phyloP scores from a whole-genome alignment of 2,113 vertebrate genomes.

The Pituophis catenifer region DNA sequence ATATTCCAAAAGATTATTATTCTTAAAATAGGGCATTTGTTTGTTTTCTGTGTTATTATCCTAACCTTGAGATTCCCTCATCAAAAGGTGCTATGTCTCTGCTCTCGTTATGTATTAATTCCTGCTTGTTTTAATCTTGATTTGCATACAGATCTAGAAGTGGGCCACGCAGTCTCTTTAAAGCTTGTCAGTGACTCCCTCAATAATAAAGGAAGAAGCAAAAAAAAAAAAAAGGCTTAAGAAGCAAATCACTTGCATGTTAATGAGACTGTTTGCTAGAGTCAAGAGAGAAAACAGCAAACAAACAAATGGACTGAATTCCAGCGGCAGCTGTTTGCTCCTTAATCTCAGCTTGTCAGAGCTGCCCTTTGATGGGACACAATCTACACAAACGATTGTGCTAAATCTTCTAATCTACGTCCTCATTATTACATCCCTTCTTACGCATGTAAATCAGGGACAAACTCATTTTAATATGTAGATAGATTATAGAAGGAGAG shows the following conservation, averaged over 20 bases:
- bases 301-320: conserved; percentile 72
- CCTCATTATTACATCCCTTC: conserved; percentile 83
- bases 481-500: conserved; percentile 79
- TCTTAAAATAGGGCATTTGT: background rate
- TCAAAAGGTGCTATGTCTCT: conserved; percentile 59
- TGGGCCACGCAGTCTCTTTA: conserved; percentile 65
- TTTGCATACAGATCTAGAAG: conserved; percentile 65
- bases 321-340: conserved; percentile 86
- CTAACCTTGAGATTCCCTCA: conserved; percentile 42
- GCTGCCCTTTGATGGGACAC: conserved; percentile 84
- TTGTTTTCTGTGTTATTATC: background rate
- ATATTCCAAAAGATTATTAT: background rate
- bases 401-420: conserved; percentile 90
- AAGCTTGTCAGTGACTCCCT: conserved; percentile 68
- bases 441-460: conserved; percentile 85
- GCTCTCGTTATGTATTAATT: conserved; percentile 66
- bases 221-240: conserved; percentile 60
- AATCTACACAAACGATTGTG: conserved; percentile 86
- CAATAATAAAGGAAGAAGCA: conserved; percentile 57
- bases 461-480: conserved; percentile 78
- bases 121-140: conserved; percentile 70
- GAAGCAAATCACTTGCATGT: conserved; percentile 69
- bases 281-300: conserved; percentile 64
- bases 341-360: conserved; percentile 88
- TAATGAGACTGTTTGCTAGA: conserved; percentile 72